Conservation (phyloP, 2,797 vertebrate genomes). For the Microctenopoma steveboyesi region DNA sequence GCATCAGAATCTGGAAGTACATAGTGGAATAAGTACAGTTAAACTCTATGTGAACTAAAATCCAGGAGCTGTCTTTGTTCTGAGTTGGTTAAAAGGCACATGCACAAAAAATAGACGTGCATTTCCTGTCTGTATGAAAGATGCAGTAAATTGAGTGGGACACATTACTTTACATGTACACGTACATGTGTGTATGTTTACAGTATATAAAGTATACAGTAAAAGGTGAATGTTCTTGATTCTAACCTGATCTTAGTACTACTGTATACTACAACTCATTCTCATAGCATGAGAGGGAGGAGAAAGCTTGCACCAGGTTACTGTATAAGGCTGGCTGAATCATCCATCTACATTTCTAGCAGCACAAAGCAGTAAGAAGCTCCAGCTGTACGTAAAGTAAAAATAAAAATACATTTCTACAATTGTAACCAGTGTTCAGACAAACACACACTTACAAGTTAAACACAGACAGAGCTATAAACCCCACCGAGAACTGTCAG, state of each 20-base stretch:
- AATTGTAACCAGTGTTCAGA: too few species aligned
- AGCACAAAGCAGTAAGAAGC: background rate
- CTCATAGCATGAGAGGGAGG: too few species aligned
- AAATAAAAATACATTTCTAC: background rate
- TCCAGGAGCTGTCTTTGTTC: constrained; percentile 42
- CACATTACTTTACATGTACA: background rate
- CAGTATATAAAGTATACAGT: background rate
- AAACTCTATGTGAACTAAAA: constrained; percentile 1
- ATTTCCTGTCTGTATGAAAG: background rate
- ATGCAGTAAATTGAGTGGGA: background rate
- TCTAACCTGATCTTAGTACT: constrained; percentile 3
- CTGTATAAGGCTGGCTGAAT: too few species aligned
- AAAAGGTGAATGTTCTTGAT: background rate
- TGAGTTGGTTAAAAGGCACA: constrained; percentile 14
- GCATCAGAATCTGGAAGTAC: constrained; percentile 3
- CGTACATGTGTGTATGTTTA: background rate
- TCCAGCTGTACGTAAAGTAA: background rate
- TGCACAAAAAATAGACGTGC: background rate
- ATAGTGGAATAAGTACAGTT: constrained; percentile 37
- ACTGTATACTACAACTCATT: too few species aligned
- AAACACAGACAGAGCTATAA: background rate
- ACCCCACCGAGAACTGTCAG: background rate
- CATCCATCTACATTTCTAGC: too few species aligned
- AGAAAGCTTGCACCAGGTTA: too few species aligned
- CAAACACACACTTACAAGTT: background rate